Evolutionary conservation across 2,888 invertebrate species (phyloP).

Genomic region (Pollenia angustigena): DNA sequence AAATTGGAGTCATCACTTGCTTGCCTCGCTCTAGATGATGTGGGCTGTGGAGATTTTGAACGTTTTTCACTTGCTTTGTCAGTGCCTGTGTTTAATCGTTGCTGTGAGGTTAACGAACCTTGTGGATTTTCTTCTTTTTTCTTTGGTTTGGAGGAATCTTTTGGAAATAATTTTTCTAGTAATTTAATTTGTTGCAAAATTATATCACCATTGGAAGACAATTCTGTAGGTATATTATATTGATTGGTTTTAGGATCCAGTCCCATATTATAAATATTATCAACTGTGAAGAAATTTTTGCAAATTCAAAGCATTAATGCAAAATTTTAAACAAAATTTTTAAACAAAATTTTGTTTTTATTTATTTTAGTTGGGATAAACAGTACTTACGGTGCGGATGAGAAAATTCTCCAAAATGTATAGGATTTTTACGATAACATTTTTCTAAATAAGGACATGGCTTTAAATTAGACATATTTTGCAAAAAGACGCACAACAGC

Average conservation of each 20-base stretch:
- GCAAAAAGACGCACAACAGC: neutral
- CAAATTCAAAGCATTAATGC: constrained; percentile 12
- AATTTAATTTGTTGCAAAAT: constrained; percentile 87
- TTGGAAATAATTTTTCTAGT: constrained; percentile 82
- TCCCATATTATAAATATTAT: constrained; percentile 86
- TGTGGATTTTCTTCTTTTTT: constrained; percentile 55
- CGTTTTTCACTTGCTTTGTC: constrained; percentile 26
- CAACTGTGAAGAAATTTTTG: constrained; percentile 85
- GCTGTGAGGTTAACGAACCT: constrained; percentile 43
- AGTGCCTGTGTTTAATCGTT: neutral
- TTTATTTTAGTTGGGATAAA: neutral
- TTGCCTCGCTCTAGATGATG: constrained; percentile 62
- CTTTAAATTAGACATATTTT: constrained; percentile 78
- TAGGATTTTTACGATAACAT: constrained; percentile 93
- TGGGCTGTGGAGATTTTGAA: constrained; percentile 59
- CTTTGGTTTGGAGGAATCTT: constrained; percentile 23
- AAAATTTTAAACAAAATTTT: no score
- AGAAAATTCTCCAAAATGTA: constrained; percentile 91
- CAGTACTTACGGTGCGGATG: constrained; percentile 89
- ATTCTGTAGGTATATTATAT: constrained; percentile 86
- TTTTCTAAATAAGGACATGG: constrained; percentile 90
- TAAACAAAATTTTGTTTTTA: no score
- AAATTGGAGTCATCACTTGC: constrained; percentile 75
- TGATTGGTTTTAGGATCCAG: constrained; percentile 82
- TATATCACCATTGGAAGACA: constrained; percentile 85